Conservation (phyloP, 53 echinoderm and acorn worm species). For the Hippasteria phrygiana region DNA sequence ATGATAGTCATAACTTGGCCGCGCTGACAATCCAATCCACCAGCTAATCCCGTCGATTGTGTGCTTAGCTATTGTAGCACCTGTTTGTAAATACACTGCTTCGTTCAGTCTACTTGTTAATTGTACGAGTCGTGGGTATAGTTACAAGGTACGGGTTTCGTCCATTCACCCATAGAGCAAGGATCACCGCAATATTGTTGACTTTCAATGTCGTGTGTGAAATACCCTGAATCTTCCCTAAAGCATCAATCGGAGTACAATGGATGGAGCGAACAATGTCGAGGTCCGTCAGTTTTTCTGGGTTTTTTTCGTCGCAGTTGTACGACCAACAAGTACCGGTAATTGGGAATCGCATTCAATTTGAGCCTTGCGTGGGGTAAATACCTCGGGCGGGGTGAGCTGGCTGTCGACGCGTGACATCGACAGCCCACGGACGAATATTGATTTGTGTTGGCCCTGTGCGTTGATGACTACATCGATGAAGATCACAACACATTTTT, state of each 20-base stretch:
- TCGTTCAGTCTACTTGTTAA: neutral
- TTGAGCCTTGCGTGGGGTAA: neutral
- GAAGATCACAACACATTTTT: neutral
- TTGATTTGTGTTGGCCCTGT: slow-evolving; percentile 24
- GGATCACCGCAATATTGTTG: neutral
- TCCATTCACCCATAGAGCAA: neutral
- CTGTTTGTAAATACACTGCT: slow-evolving; percentile 42
- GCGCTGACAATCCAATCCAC: slow-evolving; percentile 9
- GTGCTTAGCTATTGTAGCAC: slow-evolving; percentile 16
- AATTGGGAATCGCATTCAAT: neutral
- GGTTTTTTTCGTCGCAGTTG: neutral
- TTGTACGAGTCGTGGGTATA: no score
- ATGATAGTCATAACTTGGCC: neutral
- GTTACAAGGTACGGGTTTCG: no score
- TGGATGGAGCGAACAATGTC: neutral
- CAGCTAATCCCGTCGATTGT: slow-evolving; percentile 33
- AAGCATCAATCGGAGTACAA: neutral
- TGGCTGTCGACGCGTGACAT: slow-evolving; percentile 7
- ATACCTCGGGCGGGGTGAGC: neutral
- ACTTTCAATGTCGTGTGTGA: neutral
- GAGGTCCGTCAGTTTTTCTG: neutral
- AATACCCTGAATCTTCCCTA: neutral
- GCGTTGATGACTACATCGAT: slow-evolving; percentile 8
- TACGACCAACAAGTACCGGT: neutral
- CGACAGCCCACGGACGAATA: neutral